Evolutionary conservation across 92 coral and sea anemone genomes (phyloP).

Genomic region (Isaurus tuberculatus): DNA sequence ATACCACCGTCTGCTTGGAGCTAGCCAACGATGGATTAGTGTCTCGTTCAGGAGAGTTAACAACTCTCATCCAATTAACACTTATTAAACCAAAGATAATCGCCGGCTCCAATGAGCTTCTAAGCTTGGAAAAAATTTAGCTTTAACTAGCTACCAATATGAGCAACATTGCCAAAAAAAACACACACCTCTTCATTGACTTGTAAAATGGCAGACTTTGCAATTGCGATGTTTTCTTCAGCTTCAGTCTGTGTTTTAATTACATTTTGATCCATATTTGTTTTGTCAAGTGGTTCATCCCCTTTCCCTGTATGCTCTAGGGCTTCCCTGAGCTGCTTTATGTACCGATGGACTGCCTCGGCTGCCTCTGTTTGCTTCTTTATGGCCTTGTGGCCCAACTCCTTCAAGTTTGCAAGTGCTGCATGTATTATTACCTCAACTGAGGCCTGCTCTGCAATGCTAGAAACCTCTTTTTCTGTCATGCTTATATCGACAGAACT

Average conservation of each 20-base stretch:
- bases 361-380: constrained; percentile 82
- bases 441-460: constrained; percentile 74
- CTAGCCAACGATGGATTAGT: no score
- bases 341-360: constrained; percentile 68
- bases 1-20: no score
- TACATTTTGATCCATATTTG: constrained; percentile 58
- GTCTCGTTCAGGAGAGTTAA: no score
- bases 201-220: constrained; percentile 63
- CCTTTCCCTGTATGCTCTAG: constrained; percentile 64
- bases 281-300: constrained; percentile 60
- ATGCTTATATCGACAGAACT: constrained; percentile 61
- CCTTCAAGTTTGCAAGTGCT: constrained; percentile 63
- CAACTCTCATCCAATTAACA: no score
- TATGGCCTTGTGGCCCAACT: constrained; percentile 77
- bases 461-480: constrained; percentile 73
- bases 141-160: no score
- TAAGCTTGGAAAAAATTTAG: no score
- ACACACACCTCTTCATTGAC: constrained; percentile 70
- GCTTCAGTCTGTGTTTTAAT: constrained; percentile 70
- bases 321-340: constrained; percentile 74
- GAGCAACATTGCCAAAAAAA: background rate
- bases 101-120: no score
- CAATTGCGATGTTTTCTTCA: constrained; percentile 52
- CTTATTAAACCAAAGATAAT: no score
- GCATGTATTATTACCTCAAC: constrained; percentile 79